Percentiles rank a stretch among this genome's conserved stretches.
Conservation (phyloP, 2,113 vertebrate genomes). For the Empidonax alnorum region DNA sequence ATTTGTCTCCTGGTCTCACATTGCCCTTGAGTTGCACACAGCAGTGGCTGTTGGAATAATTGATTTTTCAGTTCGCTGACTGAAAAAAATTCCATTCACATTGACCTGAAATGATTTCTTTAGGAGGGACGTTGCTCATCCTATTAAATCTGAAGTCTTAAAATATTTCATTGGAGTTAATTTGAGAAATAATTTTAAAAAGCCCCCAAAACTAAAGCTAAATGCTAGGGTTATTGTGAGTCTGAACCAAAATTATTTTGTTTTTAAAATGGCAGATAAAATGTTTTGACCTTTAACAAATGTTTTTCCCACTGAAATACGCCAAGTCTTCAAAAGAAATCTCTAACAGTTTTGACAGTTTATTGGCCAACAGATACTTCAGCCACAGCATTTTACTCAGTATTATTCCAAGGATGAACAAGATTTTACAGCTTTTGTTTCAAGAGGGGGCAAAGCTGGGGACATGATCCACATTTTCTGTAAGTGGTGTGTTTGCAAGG, state of each 20-base stretch:
- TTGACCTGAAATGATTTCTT: constrained; percentile 31
- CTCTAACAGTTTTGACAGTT: neutral
- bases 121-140: neutral
- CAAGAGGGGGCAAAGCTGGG: neutral
- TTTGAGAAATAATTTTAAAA: neutral
- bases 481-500: neutral
- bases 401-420: neutral
- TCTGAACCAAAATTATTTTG: neutral
- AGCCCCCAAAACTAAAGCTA: neutral
- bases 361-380: neutral
- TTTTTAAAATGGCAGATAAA: neutral
- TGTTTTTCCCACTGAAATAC: neutral
- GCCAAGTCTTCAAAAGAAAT: neutral
- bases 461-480: neutral
- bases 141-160: neutral
- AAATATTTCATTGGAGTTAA: neutral
- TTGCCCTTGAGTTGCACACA: constrained; percentile 36
- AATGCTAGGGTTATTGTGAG: neutral
- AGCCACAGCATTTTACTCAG: neutral
- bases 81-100: constrained; percentile 48
- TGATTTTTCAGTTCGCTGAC: constrained; percentile 62
- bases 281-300: neutral
- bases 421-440: neutral
- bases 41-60: constrained; percentile 31
- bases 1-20: neutral